These are phyloP conservation scores for Drosophila ambigua DNA, from an alignment of 1,140 invertebrate species.

Conservation along the genomic window DNA sequence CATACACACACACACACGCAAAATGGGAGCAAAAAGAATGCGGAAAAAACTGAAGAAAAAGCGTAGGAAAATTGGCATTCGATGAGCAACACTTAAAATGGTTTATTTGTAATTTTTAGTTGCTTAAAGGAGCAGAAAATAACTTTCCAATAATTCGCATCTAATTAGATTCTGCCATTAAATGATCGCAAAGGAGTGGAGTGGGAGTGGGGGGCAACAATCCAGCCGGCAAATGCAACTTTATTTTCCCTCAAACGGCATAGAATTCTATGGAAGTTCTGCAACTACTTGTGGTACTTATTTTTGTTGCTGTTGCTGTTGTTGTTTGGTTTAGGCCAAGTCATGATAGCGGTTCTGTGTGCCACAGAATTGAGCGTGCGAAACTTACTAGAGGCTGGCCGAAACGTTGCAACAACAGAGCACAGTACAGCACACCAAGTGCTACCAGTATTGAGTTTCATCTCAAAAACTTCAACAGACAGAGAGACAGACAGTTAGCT, in stretches of 20 bases:
- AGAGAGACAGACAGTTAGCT: conserved; percentile 2
- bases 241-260: neutral
- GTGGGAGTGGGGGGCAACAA: no score
- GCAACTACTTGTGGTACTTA: neutral
- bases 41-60: conserved; percentile 11
- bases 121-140: no score
- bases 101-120: neutral
- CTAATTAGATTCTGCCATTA: no score
- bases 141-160: no score
- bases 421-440: neutral
- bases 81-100: no score
- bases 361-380: conserved; percentile 61
- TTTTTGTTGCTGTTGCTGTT: neutral
- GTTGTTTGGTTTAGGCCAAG: conserved; percentile 23
- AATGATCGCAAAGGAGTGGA: no score
- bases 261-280: neutral
- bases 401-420: neutral
- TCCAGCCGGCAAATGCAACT: no score
- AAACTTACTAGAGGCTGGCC: conserved; percentile 33
- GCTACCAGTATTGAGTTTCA: no score
- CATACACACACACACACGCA: neutral
- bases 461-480: no score
- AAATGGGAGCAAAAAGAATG: conserved; percentile 4
- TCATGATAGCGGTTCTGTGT: conserved; percentile 46
- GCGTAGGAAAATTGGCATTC: no score